Evolutionary conservation across 92 coral and sea anemone species (phyloP).

Genomic region (Galaxea fascicularis): DNA sequence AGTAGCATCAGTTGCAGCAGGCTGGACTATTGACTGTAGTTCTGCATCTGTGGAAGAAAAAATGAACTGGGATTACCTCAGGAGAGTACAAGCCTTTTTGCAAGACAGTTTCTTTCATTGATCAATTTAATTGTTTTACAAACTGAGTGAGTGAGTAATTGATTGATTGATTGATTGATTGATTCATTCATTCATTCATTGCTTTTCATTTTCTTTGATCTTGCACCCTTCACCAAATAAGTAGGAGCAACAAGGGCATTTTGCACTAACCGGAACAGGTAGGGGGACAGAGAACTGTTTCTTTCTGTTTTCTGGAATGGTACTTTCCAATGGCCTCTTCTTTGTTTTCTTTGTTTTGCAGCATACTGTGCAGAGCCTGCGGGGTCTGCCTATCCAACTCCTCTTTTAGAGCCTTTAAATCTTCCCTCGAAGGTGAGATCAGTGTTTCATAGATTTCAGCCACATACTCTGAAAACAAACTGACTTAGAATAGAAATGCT

Average conservation of each 20-base stretch:
- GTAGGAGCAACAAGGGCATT: too few species aligned
- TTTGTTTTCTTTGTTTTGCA: constrained; percentile 30
- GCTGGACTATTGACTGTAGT: constrained; percentile 17
- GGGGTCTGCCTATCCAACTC: constrained; percentile 45
- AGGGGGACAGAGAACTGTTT: constrained; percentile 46
- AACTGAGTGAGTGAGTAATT: not conserved
- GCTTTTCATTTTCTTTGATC: not conserved
- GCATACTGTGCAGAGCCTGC: constrained; percentile 53
- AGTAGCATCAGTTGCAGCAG: not conserved
- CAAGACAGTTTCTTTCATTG: too few species aligned
- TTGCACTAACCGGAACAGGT: constrained; percentile 36
- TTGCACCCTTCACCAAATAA: not conserved
- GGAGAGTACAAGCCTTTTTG: too few species aligned
- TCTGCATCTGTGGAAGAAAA: constrained; percentile 27
- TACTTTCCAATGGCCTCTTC: constrained; percentile 30
- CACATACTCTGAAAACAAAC: constrained; percentile 33
- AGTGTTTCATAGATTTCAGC: constrained; percentile 45
- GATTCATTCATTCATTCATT: not conserved
- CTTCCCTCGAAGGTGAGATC: constrained; percentile 38
- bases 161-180: not conserved
- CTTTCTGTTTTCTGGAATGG: constrained; percentile 28
- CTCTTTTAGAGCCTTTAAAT: constrained; percentile 11
- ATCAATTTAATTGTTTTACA: too few species aligned
- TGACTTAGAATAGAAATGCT: not conserved
- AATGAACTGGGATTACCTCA: too few species aligned